Evolutionary conservation across 2,113 vertebrate species (phyloP).

Genomic region (Ageneiosus marmoratus): DNA sequence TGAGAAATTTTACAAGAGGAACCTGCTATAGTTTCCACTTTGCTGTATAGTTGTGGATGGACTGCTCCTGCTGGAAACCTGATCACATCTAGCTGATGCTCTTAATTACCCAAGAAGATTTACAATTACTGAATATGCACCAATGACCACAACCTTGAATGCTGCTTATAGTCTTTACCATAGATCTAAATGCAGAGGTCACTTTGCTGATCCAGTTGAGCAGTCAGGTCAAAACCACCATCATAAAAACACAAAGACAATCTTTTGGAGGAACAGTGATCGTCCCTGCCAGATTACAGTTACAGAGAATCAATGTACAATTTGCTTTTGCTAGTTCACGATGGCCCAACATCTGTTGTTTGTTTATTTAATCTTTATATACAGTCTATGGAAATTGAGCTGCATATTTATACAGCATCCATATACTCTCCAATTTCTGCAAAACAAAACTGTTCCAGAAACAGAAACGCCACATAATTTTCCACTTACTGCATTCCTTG

Average conservation of each 20-base stretch:
- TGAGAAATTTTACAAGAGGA: background rate
- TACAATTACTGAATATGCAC: background rate
- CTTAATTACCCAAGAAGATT: background rate
- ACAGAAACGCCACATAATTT: background rate
- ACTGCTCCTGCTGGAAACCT: background rate
- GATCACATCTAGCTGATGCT: background rate
- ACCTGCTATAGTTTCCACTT: background rate
- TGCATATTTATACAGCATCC: background rate
- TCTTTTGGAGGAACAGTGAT: background rate
- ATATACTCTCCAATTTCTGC: background rate
- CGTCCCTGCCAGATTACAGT: background rate
- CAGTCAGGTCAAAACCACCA: background rate
- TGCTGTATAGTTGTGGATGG: background rate
- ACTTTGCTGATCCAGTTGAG: background rate
- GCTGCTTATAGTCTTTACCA: background rate
- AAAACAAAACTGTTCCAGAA: background rate
- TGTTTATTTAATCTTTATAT: background rate
- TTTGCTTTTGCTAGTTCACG: background rate
- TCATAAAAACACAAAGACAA: background rate
- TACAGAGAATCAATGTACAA: background rate
- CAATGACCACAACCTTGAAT: background rate
- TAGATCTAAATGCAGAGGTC: background rate
- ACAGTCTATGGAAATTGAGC: background rate
- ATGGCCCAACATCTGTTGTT: background rate
- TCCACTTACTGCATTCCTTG: constrained; percentile 93